phyloP scores from a whole-genome alignment of 2,888 invertebrate genomes.

The Drepana falcataria region DNA sequence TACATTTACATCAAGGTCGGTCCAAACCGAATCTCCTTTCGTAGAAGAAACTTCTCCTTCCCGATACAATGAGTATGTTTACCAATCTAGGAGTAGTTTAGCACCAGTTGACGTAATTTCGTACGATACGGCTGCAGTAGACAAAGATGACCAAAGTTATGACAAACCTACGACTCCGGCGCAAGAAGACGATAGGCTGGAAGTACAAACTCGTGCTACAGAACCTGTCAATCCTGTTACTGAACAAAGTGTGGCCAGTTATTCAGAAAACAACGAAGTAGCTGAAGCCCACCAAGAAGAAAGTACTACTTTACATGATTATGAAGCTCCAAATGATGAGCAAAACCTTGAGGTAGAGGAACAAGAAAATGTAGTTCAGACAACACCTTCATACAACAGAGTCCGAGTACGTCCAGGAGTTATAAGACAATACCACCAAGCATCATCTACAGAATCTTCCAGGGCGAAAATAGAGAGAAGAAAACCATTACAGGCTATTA shows the following conservation, averaged over 20 bases:
- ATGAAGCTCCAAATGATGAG: constrained; percentile 32
- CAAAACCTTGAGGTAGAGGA: constrained; percentile 35
- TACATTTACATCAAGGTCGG: constrained; percentile 31
- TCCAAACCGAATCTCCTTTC: constrained; percentile 45
- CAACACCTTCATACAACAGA: constrained; percentile 66
- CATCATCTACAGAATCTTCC: constrained; percentile 51
- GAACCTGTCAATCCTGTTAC: constrained; percentile 35
- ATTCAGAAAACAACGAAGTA: constrained; percentile 39
- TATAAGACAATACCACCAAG: constrained; percentile 60
- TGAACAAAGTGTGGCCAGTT: constrained; percentile 41
- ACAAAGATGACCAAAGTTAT: constrained; percentile 41
- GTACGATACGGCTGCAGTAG: constrained; percentile 36
- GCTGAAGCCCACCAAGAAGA: constrained; percentile 39
- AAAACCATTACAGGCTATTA: constrained; percentile 51
- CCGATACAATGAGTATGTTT: constrained; percentile 41
- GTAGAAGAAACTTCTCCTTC: constrained; percentile 37
- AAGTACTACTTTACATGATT: constrained; percentile 26
- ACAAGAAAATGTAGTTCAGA: constrained; percentile 58
- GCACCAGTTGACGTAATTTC: constrained; percentile 40
- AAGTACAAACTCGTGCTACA: constrained; percentile 31
- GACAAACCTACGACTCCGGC: constrained; percentile 40
- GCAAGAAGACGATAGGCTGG: constrained; percentile 35
- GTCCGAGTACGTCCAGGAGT: constrained; percentile 64
- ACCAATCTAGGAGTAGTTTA: constrained; percentile 43
- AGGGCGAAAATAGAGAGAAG: constrained; percentile 49